Base-by-base conservation (phyloP, 2,797 vertebrate species). In the Neosalanx taihuensis region DNA sequence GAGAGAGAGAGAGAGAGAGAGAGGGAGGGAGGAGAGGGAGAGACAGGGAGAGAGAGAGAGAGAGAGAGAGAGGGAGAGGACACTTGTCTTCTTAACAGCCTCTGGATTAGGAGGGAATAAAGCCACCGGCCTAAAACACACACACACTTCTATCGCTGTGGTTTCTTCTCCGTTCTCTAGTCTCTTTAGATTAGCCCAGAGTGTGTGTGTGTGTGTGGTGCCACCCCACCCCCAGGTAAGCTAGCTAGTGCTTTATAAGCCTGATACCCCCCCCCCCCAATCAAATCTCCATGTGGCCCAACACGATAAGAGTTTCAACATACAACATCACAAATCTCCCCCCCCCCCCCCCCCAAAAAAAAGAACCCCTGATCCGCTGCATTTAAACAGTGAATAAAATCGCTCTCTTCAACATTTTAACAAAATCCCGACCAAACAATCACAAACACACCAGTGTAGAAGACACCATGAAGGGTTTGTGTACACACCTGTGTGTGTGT, bases 211-310 rank as follows among this genome's bases (percentile, higher is more conserved):
- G 59, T 66, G 61, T 56, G 64, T 76, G 64, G 62, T 75, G 70
- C 83, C 88, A 78, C 80, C 61, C 56, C 74, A 84, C 77, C 72
- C 23, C 79, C 81, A 84, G 84, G 86, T 88, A 88, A 90, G 83
- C 84, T 41, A 77, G 75, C 78, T 79, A 81, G 78, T 82, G 83
- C 85, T 26, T 83, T 86, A 72, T 87, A 89, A 90, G 80, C 88
- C 57, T 75, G 58, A 83, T 90, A 89, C 78, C 69, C 76, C 18
- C n/a, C 71, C 17, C 57, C 37, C 37, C 37, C 37, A 6, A 41
- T 41, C 37, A 41, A 41, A 41, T 41, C 72, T 64, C 77, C 77
- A 57, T 83, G 80, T 89, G 90, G 80, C 77, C 77, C 60, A 46
- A 63, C 56, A 78, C 26, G 86, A 91, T 90, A 88, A 89, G 80